A percentile compares a stretch with the other conserved stretches of the same genome.
phyloP scores from a whole-genome alignment of 2,888 invertebrate species.

The Dascillus cervinus region DNA sequence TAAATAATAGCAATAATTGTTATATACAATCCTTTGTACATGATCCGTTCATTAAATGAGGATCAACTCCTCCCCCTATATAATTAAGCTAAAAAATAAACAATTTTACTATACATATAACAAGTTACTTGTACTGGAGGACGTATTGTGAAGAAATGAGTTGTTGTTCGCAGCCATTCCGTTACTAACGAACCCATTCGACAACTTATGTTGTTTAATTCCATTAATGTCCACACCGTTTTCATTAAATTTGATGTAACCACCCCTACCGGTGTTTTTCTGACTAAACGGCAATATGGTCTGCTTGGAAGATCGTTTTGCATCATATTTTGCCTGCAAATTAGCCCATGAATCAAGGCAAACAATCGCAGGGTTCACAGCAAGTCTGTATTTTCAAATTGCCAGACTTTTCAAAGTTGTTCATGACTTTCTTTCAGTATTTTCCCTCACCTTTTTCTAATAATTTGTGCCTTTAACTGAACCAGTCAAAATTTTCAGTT shows the following conservation, averaged over 20 bases:
- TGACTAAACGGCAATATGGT: conserved; percentile 48
- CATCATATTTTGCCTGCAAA: conserved; percentile 61
- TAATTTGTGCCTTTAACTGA: too few species aligned
- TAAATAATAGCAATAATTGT: conserved; percentile 11
- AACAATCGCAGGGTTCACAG: not conserved
- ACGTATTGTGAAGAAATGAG: conserved; percentile 28
- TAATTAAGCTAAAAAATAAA: conserved; percentile 6
- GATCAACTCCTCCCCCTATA: too few species aligned
- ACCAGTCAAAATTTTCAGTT: too few species aligned
- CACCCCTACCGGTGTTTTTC: too few species aligned
- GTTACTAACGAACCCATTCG: conserved; percentile 22
- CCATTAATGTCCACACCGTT: conserved; percentile 71
- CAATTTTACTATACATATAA: conserved; percentile 25
- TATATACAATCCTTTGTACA: conserved; percentile 4
- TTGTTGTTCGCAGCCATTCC: conserved; percentile 32
- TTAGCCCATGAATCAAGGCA: not conserved
- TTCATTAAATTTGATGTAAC: too few species aligned
- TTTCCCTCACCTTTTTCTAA: too few species aligned
- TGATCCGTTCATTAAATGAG: too few species aligned
- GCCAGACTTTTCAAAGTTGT: too few species aligned
- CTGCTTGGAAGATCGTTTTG: conserved; percentile 46
- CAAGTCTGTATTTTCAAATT: not conserved
- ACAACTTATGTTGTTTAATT: too few species aligned
- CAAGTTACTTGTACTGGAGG: conserved; percentile 32
- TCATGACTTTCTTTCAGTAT: too few species aligned